Conservation (phyloP, 2,113 vertebrate species). For the Oxyruncus cristatus region DNA sequence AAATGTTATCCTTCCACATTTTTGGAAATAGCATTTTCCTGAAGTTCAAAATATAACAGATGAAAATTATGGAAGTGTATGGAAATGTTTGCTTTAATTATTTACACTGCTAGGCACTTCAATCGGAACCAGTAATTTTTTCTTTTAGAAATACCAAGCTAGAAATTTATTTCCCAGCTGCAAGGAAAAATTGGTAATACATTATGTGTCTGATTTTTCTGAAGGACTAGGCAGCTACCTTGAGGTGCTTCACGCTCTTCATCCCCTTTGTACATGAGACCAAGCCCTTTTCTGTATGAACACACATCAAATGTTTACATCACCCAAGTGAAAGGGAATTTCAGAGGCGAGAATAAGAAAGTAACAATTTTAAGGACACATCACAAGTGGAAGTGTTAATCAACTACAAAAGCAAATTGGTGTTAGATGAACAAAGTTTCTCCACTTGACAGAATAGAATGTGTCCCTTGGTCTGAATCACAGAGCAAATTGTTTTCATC, state of each 20-base stretch:
- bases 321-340: not conserved
- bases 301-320: not conserved
- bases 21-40: not conserved
- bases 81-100: slow-evolving; percentile 4
- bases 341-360: not conserved
- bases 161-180: slow-evolving; percentile 36
- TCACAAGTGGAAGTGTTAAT: not conserved
- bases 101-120: not conserved
- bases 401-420: not conserved
- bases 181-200: slow-evolving; percentile 27
- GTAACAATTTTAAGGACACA: not conserved
- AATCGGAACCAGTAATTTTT: slow-evolving; percentile 19
- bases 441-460: not conserved
- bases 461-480: not conserved
- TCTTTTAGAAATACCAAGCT: slow-evolving; percentile 23
- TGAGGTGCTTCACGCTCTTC: not conserved
- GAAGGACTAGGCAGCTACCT: not conserved
- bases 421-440: not conserved
- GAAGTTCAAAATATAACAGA: not conserved
- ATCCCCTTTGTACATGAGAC: not conserved
- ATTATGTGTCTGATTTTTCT: not conserved
- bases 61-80: slow-evolving; percentile 7
- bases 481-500: not conserved
- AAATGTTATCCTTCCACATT: not conserved
- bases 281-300: not conserved